A percentile compares a stretch with the other conserved stretches of the same genome.
phyloP scores from a whole-genome alignment of 2,113 vertebrate species.

The Bufo bufo region DNA sequence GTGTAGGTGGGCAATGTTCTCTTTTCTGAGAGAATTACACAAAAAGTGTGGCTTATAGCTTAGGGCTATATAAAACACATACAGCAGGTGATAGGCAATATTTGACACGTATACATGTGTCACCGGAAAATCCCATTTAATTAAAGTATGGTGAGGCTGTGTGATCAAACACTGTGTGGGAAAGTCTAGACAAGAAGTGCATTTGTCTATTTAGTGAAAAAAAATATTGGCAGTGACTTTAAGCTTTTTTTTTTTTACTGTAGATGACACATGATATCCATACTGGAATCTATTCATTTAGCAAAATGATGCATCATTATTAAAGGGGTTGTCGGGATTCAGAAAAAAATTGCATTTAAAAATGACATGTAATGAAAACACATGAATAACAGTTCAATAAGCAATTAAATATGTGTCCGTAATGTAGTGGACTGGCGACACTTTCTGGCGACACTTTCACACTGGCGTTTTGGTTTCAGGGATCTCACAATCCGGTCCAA shows the following conservation, averaged over 20 bases:
- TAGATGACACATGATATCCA: background rate
- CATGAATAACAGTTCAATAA: too few relatives aligned
- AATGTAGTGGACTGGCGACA: too few relatives aligned
- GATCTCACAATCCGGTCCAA: too few relatives aligned
- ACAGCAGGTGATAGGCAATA: conserved; percentile 7
- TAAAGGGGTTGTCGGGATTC: too few relatives aligned
- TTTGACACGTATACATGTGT: conserved; percentile 41
- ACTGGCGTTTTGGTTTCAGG: too few relatives aligned
- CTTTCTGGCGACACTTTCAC: too few relatives aligned
- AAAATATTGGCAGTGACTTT: background rate
- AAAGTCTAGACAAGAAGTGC: conserved; percentile 47
- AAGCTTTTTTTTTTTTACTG: background rate
- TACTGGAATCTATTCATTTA: background rate
- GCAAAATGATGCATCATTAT: background rate
- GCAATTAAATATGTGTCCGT: too few relatives aligned
- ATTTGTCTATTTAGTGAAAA: background rate
- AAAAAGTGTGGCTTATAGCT: background rate
- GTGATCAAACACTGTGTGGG: conserved; percentile 48
- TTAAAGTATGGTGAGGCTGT: conserved; percentile 10
- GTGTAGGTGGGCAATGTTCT: background rate
- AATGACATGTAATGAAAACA: too few relatives aligned
- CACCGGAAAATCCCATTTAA: conserved; percentile 45
- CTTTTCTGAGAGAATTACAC: background rate
- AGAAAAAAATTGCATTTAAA: too few relatives aligned
- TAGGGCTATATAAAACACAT: background rate